Evolutionary conservation across 1,140 invertebrate species (phyloP), one percentile per base, ranked within the genome.

Genomic region (Nautilus pompilius): DNA sequence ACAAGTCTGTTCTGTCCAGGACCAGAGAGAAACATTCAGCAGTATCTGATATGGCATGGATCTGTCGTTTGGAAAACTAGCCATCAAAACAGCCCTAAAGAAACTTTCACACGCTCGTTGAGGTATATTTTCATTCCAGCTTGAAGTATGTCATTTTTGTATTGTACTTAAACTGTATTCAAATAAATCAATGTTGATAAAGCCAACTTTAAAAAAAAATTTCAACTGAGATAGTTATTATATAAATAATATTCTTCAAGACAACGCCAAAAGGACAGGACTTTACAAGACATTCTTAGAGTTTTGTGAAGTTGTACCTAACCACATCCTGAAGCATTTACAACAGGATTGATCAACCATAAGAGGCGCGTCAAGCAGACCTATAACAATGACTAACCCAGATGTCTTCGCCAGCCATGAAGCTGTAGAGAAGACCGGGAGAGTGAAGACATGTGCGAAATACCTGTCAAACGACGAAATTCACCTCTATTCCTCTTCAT

Each of bases 281-380:
- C 15, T 22, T n/a, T n/a, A n/a, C n/a, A 62, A 49, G n/a, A 28
- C 26, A 36, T 62, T 62, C 34, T 45, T 68, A 32, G 65, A 58
- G 20, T 63, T 63, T 22, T 58, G 15, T 60, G 63, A n/a, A n/a
- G n/a, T n/a, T n/a, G n/a, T n/a, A n/a, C n/a, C n/a, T n/a, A n/a
- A n/a, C n/a, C n/a, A n/a, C n/a, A n/a, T n/a, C n/a, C n/a, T n/a
- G n/a, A n/a, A n/a, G n/a, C n/a, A n/a, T n/a, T n/a, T n/a, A n/a
- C n/a, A n/a, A n/a, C n/a, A n/a, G n/a, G n/a, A n/a, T n/a, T n/a
- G 66, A 62, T 73, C 15, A 63, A 49, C 41, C 30, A 70, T 2
- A 26, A 63, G 22, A 65, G 55, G 22, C 58, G 58, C 56, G 53
- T 70, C 4, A 30, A 33, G 6, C 54, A 63, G 17, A 51, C 46